These are phyloP conservation scores for Yoshiicerus persimilis DNA, from an alignment of 1,140 invertebrate species.

Conservation along the genomic window DNA sequence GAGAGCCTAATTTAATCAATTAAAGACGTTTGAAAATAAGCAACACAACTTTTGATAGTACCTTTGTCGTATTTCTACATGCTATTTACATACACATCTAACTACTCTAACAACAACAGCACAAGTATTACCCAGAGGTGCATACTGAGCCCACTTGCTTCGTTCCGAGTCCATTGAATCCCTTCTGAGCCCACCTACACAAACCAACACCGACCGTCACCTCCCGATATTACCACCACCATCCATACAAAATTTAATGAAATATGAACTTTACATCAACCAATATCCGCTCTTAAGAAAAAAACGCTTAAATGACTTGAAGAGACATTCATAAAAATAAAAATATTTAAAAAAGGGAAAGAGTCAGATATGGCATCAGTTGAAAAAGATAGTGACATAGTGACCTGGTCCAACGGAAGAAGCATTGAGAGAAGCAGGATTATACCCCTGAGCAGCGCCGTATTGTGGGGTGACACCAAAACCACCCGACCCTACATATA, in stretches of 20 bases:
- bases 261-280: conserved; percentile 7
- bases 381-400: conserved; percentile 4
- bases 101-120: conserved; percentile 15
- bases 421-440: conserved; percentile 51
- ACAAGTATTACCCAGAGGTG: conserved; percentile 40
- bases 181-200: conserved; percentile 43
- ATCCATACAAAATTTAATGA: background rate
- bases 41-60: background rate
- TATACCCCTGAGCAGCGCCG: conserved; percentile 46
- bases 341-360: background rate
- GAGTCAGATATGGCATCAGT: background rate
- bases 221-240: conserved; percentile 12
- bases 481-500: conserved; percentile 51
- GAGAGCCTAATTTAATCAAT: conserved; percentile 35
- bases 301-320: background rate
- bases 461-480: conserved; percentile 46
- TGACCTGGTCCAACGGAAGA: conserved; percentile 50
- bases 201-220: conserved; percentile 38
- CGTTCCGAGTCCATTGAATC: conserved; percentile 46
- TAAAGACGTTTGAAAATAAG: background rate
- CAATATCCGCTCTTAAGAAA: background rate
- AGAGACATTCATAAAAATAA: background rate
- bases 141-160: conserved; percentile 42
- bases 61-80: background rate
- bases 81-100: background rate